Conservation (phyloP, 2,888 invertebrate species). For the Gasteruption jaculator region DNA sequence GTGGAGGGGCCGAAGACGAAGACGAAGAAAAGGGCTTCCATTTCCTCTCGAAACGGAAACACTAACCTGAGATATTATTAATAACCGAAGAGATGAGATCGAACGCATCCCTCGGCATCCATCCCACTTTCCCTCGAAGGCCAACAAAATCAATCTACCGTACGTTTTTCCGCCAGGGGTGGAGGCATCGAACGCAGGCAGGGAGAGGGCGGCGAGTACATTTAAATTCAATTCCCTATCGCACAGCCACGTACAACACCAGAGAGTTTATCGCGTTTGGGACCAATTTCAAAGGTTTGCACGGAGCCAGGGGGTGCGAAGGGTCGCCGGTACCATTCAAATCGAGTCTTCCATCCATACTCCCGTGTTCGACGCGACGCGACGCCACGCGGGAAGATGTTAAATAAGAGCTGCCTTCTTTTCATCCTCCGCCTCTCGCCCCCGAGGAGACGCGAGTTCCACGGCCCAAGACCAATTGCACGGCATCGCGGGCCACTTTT, state of each 20-base stretch:
- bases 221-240: constrained; percentile 45
- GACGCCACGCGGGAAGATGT: no score
- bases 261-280: constrained; percentile 40
- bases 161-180: constrained; percentile 33
- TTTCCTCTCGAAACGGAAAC: constrained; percentile 43
- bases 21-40: constrained; percentile 28
- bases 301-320: no score
- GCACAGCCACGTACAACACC: constrained; percentile 23
- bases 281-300: no score
- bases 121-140: constrained; percentile 21
- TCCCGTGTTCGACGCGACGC: constrained; percentile 30
- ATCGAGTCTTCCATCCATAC: no score
- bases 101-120: constrained; percentile 37
- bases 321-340: no score
- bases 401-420: no score
- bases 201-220: constrained; percentile 27
- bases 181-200: constrained; percentile 5
- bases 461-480: not conserved
- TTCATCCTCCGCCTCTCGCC: constrained; percentile 9
- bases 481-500: not conserved
- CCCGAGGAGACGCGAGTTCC: not conserved
- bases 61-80: constrained; percentile 51
- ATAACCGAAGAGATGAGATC: constrained; percentile 49
- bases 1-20: constrained; percentile 12
- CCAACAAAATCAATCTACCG: constrained; percentile 47